Evolutionary conservation across 2,888 invertebrate species (phyloP), one percentile per base, ranked within the genome.

Genomic region (Nasonia oneida): DNA sequence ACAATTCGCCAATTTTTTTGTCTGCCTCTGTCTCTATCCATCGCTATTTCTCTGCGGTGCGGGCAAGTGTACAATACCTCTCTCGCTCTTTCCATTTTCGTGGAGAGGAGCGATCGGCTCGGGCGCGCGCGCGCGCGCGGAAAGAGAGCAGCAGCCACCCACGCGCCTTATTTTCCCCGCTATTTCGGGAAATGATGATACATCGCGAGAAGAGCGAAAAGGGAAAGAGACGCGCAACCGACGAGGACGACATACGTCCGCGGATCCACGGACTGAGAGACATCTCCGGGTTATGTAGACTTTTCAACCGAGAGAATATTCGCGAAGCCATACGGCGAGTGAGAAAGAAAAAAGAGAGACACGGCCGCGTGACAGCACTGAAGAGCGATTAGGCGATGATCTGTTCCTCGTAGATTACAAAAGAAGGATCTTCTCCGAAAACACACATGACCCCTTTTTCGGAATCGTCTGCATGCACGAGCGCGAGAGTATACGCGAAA

Each of bases 101-200:
- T 84, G 84, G 75, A 71, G 70, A 64, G 50, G 1, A 39, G 71
- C 6, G 81, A 47, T 47, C 47, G 37, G 37, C 37, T 3, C 37
- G 37, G 0, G 81, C n/a, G 37, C 71, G 37, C 3, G 81, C n/a
- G 37, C 71, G n/a, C 70, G 70, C 47, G 37, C 53, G 37, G 42
- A 39, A 64, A 39, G 78, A 42, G 53, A 6, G 23, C 50, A 29
- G 76, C 47, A 42, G 70, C 57, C 83, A 86, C 87, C 86, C 84
- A 86, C 88, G 86, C 87, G 86, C 73, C 84, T 91, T 90, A 89
- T 90, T 88, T 89, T 89, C 88, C 88, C 87, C 84, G 89, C 92
- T 92, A 92, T 92, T 92, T 92, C 91, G 90, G 91, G 92, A 91
- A 91, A 91, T 91, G 92, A 92, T 92, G 91, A 91, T 89, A 90